These are phyloP conservation scores for Drosophila siamana DNA, from an alignment of 2,888 invertebrate species.

Conservation along the genomic window DNA sequence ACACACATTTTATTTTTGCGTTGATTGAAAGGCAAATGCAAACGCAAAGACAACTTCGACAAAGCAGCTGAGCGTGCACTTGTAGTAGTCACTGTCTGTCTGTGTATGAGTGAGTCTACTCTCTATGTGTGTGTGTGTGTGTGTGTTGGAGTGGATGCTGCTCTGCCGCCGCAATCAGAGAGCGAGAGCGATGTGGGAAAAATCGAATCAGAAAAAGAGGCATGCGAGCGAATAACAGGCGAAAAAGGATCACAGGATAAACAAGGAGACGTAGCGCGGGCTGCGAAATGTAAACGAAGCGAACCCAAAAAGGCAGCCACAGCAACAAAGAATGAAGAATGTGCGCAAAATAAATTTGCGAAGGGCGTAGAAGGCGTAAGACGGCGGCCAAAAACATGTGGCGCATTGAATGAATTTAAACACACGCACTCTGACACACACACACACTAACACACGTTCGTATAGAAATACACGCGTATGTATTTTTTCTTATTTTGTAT, in stretches of 20 bases:
- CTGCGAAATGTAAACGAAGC: constrained; percentile 51
- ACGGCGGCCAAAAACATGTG: constrained; percentile 73
- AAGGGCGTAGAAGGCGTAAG: constrained; percentile 33
- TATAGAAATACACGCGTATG: constrained; percentile 2
- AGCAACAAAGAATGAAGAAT: constrained; percentile 40
- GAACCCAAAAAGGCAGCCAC: constrained; percentile 33
- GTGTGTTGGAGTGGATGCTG: constrained; percentile 52
- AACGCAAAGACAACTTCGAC: constrained; percentile 34
- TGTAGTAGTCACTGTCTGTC: constrained; percentile 1
- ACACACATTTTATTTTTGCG: constrained; percentile 63
- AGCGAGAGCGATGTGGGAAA: constrained; percentile 53
- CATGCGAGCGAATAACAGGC: constrained; percentile 52
- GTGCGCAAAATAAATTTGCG: constrained; percentile 64
- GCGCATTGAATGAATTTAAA: constrained; percentile 69
- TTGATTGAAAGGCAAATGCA: constrained; percentile 60
- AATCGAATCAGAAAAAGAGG: constrained; percentile 75
- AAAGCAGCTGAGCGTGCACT: constrained; percentile 69
- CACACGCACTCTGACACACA: constrained; percentile 10
- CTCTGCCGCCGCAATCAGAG: constrained; percentile 18
- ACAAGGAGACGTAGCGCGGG: constrained; percentile 55
- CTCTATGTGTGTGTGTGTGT: constrained; percentile 20
- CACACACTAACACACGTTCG: neutral
- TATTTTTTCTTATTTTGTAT: constrained; percentile 29
- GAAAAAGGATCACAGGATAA: constrained; percentile 75
- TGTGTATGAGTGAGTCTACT: constrained; percentile 26